Evolutionary conservation across 2,797 vertebrate genomes (phyloP).

Genomic region (Halcyon leucocephala): DNA sequence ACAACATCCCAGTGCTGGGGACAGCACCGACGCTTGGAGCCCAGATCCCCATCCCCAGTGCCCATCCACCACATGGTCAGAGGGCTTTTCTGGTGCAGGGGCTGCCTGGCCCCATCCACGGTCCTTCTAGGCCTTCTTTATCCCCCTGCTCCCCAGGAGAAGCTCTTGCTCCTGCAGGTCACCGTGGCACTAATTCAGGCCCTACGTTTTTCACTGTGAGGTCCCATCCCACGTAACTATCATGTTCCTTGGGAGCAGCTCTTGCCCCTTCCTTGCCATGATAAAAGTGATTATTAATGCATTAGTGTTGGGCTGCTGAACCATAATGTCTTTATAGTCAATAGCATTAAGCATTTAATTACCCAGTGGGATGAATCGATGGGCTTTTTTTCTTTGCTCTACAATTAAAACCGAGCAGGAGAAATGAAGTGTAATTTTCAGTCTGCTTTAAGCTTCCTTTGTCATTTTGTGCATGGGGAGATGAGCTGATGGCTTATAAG

Average conservation of each 20-base stretch:
- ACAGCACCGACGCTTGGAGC: background rate
- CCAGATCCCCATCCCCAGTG: background rate
- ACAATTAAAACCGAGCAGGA: slow-evolving; percentile 14
- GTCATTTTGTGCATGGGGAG: rapidly evolving
- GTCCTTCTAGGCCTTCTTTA: background rate
- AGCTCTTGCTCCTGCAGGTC: background rate
- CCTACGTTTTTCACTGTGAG: rapidly evolving
- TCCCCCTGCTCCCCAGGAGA: background rate
- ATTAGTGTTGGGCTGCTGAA: slow-evolving; percentile 34
- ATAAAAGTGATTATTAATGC: slow-evolving; percentile 1
- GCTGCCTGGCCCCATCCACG: background rate
- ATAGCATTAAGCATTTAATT: slow-evolving; percentile 57
- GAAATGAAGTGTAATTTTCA: background rate
- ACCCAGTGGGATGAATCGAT: slow-evolving; percentile 18
- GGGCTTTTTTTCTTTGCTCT: slow-evolving; percentile 15
- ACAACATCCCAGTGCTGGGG: background rate
- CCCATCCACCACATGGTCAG: rapidly evolving
- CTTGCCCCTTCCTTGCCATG: background rate
- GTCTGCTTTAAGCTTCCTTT: background rate
- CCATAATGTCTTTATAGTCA: slow-evolving; percentile 37
- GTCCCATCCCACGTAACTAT: background rate
- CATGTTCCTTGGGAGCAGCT: background rate
- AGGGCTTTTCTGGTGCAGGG: background rate
- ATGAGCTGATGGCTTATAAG: background rate
- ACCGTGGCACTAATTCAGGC: background rate